phyloP scores from a whole-genome alignment of 2,113 vertebrate species.

The Vidua chalybeata region DNA sequence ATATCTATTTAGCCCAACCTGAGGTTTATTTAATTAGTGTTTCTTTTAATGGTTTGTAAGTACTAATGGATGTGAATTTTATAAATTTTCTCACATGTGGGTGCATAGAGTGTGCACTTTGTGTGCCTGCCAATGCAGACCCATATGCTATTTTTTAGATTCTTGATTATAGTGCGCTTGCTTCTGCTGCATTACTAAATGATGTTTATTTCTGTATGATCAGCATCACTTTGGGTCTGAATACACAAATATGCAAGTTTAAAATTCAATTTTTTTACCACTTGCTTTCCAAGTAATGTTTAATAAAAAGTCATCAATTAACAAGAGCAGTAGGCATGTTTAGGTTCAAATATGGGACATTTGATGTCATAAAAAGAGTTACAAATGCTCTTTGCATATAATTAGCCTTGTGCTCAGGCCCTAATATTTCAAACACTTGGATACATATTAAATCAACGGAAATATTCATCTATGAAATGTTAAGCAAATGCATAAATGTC shows the following conservation, averaged over 20 bases:
- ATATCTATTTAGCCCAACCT: neutral
- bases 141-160: neutral
- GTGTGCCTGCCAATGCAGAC: neutral
- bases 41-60: neutral
- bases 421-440: conserved; percentile 9
- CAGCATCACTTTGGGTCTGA: neutral
- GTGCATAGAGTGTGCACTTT: neutral
- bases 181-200: neutral
- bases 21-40: neutral
- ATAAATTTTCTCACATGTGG: neutral
- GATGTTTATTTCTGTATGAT: neutral
- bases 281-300: neutral
- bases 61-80: neutral
- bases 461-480: conserved; percentile 17
- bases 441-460: neutral
- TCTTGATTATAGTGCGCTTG: neutral
- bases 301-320: conserved; percentile 24
- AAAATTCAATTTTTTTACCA: neutral
- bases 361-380: neutral
- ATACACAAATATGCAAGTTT: neutral
- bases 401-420: conserved; percentile 19
- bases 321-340: neutral
- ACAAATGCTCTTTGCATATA: conserved; percentile 16
- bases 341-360: neutral
- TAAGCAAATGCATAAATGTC: neutral